Conservation (phyloP, 1,140 invertebrate genomes). For the Philotrypesis tridentata region DNA sequence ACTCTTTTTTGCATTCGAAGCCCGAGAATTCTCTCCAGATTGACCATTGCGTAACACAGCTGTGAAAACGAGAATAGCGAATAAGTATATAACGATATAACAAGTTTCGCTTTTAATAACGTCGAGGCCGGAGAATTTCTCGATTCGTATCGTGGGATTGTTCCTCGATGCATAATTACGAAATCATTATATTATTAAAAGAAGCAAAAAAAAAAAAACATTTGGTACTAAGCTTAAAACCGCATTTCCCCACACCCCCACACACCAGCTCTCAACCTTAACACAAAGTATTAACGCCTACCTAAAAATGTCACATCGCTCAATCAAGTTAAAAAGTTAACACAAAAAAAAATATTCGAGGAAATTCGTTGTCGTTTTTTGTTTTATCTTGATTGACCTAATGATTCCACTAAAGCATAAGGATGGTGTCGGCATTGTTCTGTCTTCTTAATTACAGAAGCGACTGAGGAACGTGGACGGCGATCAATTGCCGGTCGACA, state of each 20-base stretch:
- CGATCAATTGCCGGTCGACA: conserved; percentile 56
- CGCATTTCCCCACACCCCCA: conserved; percentile 3
- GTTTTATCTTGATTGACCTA: neutral
- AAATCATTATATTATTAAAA: too few relatives aligned
- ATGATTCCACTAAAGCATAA: neutral
- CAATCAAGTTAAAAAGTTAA: too few relatives aligned
- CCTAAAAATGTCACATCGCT: conserved; percentile 31
- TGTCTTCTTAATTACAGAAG: conserved; percentile 67
- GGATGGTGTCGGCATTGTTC: conserved; percentile 47
- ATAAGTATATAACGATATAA: too few relatives aligned
- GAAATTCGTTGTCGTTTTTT: neutral
- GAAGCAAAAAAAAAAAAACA: neutral
- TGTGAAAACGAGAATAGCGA: too few relatives aligned
- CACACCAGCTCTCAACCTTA: conserved; percentile 5
- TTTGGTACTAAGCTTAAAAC: neutral
- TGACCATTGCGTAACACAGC: too few relatives aligned
- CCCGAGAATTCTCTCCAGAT: too few relatives aligned
- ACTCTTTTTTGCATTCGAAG: too few relatives aligned
- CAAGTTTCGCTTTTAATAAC: too few relatives aligned
- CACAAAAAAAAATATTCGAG: neutral
- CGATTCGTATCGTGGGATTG: too few relatives aligned
- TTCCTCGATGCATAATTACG: too few relatives aligned
- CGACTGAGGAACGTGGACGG: conserved; percentile 63
- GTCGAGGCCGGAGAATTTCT: too few relatives aligned
- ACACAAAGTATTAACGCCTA: conserved; percentile 36